Conservation (phyloP, 2,888 invertebrate genomes). For the Muscina levida region DNA sequence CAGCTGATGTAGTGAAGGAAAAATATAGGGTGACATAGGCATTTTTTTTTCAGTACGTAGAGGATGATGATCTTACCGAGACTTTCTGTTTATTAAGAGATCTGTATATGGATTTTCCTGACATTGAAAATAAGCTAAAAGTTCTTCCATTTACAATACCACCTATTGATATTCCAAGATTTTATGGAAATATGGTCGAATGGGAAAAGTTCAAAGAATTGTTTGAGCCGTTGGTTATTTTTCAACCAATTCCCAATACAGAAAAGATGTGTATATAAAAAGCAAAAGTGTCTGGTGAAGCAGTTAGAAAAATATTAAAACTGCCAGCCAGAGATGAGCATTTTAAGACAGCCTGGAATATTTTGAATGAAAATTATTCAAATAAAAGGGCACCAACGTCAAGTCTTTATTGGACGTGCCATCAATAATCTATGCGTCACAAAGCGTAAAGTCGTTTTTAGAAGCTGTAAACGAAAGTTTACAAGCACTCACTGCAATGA, state of each 20-base stretch:
- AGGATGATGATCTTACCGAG: constrained; percentile 6
- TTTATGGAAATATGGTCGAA: too few relatives aligned
- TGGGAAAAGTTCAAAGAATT: constrained; percentile 1
- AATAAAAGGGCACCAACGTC: not conserved
- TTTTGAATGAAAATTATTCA: too few relatives aligned
- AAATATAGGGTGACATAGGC: not conserved
- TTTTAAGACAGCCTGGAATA: constrained; percentile 4
- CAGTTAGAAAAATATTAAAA: not conserved
- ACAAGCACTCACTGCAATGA: not conserved
- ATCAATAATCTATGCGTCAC: not conserved
- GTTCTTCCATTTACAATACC: constrained; percentile 2
- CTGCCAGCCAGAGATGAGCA: not conserved
- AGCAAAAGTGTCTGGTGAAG: not conserved
- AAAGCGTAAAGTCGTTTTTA: not conserved
- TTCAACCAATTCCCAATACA: not conserved
- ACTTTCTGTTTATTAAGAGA: not conserved
- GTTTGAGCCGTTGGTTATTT: not conserved
- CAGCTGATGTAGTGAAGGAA: not conserved
- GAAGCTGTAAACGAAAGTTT: not conserved
- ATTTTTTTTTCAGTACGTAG: not conserved
- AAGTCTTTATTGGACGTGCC: not conserved
- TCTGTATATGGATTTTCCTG: not conserved
- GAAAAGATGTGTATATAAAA: not conserved
- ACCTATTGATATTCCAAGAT: not conserved
- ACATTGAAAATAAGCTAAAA: not conserved